Percentiles rank a stretch among this genome's conserved stretches.
Evolutionary conservation across 2,113 vertebrate species (phyloP).

Genomic region (Vulpes vulpes): DNA sequence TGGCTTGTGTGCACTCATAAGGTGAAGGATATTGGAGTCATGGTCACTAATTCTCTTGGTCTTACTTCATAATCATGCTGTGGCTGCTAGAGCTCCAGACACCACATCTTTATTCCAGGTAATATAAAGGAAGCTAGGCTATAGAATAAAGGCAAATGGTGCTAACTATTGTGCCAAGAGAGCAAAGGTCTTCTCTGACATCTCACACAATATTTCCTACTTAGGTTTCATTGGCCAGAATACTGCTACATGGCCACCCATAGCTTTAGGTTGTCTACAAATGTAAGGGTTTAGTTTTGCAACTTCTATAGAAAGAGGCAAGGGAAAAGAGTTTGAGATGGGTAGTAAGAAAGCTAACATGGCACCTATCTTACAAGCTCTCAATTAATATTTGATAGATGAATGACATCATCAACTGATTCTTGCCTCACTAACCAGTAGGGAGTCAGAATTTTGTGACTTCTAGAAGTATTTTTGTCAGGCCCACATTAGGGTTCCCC

Average conservation of each 20-base stretch:
- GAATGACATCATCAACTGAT: not conserved
- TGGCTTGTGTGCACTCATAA: not conserved
- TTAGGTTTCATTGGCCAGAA: not conserved
- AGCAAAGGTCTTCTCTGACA: not conserved
- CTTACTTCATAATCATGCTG: not conserved
- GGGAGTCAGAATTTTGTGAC: not conserved
- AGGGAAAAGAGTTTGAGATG: not conserved
- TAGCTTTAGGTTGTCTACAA: not conserved
- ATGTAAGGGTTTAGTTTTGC: not conserved
- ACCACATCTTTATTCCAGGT: not conserved
- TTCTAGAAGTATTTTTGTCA: constrained; percentile 11
- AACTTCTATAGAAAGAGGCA: not conserved
- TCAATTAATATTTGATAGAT: not conserved
- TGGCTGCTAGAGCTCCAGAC: not conserved
- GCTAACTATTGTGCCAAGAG: not conserved
- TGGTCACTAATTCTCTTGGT: not conserved
- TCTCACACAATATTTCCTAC: not conserved
- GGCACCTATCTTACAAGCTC: not conserved
- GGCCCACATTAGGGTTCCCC: not conserved
- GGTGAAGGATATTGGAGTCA: not conserved
- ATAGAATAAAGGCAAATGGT: not conserved
- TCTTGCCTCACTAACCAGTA: not conserved
- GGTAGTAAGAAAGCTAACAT: not conserved
- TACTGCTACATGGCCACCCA: not conserved
- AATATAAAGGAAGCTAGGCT: not conserved